A percentile compares a stretch with the other conserved stretches of the same genome.
These are phyloP conservation scores for human (Homo sapiens) DNA, from an alignment of 2,113 vertebrate species.

Conservation along the genomic window DNA sequence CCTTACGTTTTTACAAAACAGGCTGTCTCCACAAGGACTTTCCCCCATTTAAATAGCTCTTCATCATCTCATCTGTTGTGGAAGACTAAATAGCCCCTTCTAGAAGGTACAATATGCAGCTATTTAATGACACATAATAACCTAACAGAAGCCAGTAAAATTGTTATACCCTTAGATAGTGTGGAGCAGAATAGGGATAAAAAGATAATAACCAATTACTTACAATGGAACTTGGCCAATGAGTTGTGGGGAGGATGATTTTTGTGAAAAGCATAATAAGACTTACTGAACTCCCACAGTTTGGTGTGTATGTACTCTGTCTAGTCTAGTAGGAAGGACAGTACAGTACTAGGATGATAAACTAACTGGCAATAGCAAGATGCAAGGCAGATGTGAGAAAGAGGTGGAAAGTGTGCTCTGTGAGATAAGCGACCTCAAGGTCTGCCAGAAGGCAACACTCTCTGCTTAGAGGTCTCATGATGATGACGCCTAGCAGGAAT, in stretches of 20 bases:
- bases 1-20: background rate
- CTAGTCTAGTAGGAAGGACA: background rate
- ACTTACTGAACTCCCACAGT: background rate
- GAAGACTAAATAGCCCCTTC: background rate
- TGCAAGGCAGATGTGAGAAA: background rate
- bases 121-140: background rate
- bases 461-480: background rate
- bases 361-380: background rate
- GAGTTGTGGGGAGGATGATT: background rate
- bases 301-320: background rate
- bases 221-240: background rate
- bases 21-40: background rate
- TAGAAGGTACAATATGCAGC: background rate
- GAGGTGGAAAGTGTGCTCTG: background rate
- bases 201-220: background rate
- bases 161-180: background rate
- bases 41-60: background rate
- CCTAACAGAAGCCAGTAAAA: background rate
- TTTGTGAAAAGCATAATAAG: background rate
- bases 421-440: background rate
- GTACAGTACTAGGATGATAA: background rate
- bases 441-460: background rate
- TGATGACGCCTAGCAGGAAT: background rate
- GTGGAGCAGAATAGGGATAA: background rate
- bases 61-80: background rate